phyloP scores from a whole-genome alignment of 2,113 vertebrate species.

The Vimba vimba region DNA sequence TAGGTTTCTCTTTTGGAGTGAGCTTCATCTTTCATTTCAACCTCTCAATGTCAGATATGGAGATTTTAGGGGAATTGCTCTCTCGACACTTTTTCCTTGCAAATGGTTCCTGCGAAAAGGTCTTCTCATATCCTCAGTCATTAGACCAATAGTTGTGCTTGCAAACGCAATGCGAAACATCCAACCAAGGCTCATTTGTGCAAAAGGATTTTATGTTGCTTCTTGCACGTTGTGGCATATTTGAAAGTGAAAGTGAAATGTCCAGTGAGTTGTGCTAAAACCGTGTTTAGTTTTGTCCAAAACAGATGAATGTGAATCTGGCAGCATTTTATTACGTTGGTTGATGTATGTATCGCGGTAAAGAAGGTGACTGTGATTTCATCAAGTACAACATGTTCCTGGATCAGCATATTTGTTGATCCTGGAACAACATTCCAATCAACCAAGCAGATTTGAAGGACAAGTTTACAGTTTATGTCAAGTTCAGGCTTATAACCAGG shows the following conservation, averaged over 20 bases:
- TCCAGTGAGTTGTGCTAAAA: neutral
- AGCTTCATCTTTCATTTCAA: conserved; percentile 53
- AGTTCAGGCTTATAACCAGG: too few species aligned
- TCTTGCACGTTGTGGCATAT: neutral
- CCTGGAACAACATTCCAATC: too few species aligned
- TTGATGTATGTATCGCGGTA: neutral
- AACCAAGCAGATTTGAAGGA: too few species aligned
- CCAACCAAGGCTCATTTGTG: neutral
- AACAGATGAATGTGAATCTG: neutral
- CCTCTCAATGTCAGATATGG: conserved; percentile 53
- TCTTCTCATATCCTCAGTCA: neutral
- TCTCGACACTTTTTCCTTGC: conserved; percentile 42
- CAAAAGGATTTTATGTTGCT: neutral
- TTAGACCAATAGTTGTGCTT: neutral
- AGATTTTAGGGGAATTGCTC: conserved; percentile 38
- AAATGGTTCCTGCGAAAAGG: neutral
- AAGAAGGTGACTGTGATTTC: too few species aligned
- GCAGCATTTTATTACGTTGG: neutral
- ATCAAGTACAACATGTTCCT: too few species aligned
- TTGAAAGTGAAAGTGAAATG: neutral
- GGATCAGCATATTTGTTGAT: too few species aligned
- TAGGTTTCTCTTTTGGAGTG: conserved; percentile 44
- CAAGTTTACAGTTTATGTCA: too few species aligned
- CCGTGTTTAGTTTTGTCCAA: neutral
- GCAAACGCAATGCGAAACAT: neutral